Evolutionary conservation across 2,113 vertebrate genomes (phyloP).

Genomic region (Sinocyclocheilus grahami): DNA sequence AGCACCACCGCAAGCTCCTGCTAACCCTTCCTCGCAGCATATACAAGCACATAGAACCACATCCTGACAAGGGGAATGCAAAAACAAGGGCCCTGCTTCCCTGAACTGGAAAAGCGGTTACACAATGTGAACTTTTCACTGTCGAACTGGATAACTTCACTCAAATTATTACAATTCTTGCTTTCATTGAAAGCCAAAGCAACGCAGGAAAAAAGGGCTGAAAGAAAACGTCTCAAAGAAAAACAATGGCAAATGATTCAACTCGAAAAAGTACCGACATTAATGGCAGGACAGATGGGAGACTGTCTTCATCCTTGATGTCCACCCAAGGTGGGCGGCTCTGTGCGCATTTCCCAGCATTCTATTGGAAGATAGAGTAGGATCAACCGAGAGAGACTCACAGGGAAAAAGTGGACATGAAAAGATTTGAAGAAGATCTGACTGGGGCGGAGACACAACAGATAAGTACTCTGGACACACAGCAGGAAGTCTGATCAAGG

Average conservation of each 20-base stretch:
- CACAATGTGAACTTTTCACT: conserved; percentile 81
- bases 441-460: not conserved
- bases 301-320: conserved; percentile 64
- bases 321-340: conserved; percentile 71
- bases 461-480: not conserved
- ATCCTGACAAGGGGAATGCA: conserved; percentile 76
- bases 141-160: conserved; percentile 72
- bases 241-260: conserved; percentile 37
- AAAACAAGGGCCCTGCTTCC: conserved; percentile 71
- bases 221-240: conserved; percentile 44
- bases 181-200: conserved; percentile 75
- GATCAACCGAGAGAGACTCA: conserved; percentile 58
- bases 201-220: not conserved
- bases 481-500: not conserved
- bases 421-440: not conserved
- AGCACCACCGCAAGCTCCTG: conserved; percentile 72
- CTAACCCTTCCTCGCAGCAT: conserved; percentile 70
- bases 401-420: not conserved
- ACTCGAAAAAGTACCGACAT: conserved; percentile 62
- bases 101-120: conserved; percentile 80
- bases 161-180: conserved; percentile 78
- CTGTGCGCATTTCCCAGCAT: conserved; percentile 68
- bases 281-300: conserved; percentile 71
- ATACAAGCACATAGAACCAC: conserved; percentile 77
- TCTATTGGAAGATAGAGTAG: conserved; percentile 59